Evolutionary conservation across 2,113 vertebrate species (phyloP), one percentile per base, ranked within the genome.

Genomic region (Sander vitreus): DNA sequence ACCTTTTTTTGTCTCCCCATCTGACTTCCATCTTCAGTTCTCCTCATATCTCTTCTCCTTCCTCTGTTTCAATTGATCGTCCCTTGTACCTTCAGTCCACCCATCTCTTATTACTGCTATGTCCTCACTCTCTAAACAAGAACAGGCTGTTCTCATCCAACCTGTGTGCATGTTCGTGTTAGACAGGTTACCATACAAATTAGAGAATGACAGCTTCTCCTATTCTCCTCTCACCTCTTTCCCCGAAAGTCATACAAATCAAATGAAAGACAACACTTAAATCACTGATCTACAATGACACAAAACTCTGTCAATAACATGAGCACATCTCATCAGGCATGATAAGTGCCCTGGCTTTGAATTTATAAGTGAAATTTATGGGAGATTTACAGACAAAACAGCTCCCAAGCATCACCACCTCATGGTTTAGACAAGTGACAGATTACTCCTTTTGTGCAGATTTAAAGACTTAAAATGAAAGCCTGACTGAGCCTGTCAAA

Each of bases 241-340:
- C 45, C 77, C 64, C 65, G 43, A 53, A 83, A 85, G 75, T 23
- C 55, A 36, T 58, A 33, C 30, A 76, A 78, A 87, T 86, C 39
- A 85, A 88, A 84, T 71, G 48, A 76, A 43, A 66, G 23, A 78
- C 39, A 73, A 78, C 19, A 55, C 57, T 81, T 76, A 74, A 68
- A 77, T 77, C 62, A 6, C 45, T 30, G 67, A 77, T 86, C 33
- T 48, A 64, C 43, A 63, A 8, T 80, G 78, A 86, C 70, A 39
- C 73, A 72, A 50, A 60, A 64, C 73, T 83, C 72, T 78, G 67
- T 85, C 73, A 72, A 88, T 76, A 86, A 68, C 48, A 84, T 67
- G 27, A 68, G 68, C 47, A 45, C 30, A 36, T 85, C 33, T 80
- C 68, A 64, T 63, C 27, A 5, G 50, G 59, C 50, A 63, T 16